These are phyloP conservation scores for Campodea augens DNA, from an alignment of 1,140 invertebrate genomes.

Conservation along the genomic window DNA sequence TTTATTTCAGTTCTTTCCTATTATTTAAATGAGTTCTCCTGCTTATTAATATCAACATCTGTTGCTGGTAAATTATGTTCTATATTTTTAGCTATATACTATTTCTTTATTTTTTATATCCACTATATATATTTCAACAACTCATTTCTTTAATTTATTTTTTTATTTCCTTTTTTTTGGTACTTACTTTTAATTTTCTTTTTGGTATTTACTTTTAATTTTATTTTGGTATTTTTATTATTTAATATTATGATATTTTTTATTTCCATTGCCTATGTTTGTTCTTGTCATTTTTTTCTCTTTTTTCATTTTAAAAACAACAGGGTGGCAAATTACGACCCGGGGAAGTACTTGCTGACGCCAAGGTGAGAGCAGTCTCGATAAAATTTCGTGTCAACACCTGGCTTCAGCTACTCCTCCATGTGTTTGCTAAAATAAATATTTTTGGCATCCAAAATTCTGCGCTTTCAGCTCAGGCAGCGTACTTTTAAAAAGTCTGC, in stretches of 20 bases:
- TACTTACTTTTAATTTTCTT: constrained; percentile 10
- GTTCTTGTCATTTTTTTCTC: constrained; percentile 12
- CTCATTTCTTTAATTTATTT: neutral
- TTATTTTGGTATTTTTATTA: constrained; percentile 9
- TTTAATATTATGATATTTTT: constrained; percentile 3
- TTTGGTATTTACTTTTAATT: constrained; percentile 7
- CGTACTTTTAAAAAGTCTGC: no score
- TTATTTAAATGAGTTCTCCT: constrained; percentile 8
- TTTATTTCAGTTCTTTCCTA: constrained; percentile 11
- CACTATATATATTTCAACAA: constrained; percentile 1
- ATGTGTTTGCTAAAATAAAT: no score
- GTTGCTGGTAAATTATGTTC: constrained; percentile 4
- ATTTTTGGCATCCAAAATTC: no score
- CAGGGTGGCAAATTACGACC: constrained; percentile 52
- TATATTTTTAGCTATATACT: constrained; percentile 7
- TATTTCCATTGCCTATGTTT: no score
- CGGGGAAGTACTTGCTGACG: constrained; percentile 53
- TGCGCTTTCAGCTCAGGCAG: no score
- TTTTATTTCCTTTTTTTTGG: constrained; percentile 5
- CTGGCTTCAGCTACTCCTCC: no score
- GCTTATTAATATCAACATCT: neutral
- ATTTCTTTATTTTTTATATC: constrained; percentile 4
- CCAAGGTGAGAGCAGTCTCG: constrained; percentile 53
- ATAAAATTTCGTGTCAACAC: no score
- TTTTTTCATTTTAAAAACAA: constrained; percentile 24